Evolutionary conservation across 2,888 invertebrate genomes (phyloP).

Genomic region (Epinotia nisella): DNA sequence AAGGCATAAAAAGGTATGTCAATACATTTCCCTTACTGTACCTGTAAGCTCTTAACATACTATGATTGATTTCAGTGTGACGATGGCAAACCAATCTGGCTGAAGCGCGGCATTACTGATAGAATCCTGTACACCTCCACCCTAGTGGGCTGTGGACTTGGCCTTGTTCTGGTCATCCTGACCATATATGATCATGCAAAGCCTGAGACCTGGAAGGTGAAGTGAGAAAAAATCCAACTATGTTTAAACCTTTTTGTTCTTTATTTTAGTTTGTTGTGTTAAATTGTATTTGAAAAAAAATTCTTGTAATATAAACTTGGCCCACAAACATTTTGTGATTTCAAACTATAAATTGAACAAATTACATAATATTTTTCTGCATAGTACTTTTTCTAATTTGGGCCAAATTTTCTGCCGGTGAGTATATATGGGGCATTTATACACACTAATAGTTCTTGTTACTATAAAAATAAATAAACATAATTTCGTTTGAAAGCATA

Average conservation of each 20-base stretch:
- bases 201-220: conserved; percentile 56
- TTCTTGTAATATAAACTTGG: conserved; percentile 8
- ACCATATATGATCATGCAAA: conserved; percentile 54
- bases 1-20: too few species aligned
- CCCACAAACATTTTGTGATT: too few species aligned
- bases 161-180: conserved; percentile 48
- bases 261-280: conserved; percentile 6
- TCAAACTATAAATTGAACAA: too few species aligned
- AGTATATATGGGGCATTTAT: too few species aligned
- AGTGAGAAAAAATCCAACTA: conserved; percentile 7
- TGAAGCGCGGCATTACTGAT: conserved; percentile 66
- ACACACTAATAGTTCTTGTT: too few species aligned
- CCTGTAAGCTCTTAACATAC: too few species aligned
- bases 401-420: too few species aligned
- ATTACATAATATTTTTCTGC: too few species aligned
- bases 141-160: conserved; percentile 50
- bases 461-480: too few species aligned
- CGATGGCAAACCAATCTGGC: conserved; percentile 64
- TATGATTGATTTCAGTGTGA: conserved; percentile 55
- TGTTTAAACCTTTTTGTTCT: conserved; percentile 41
- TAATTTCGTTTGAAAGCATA: too few species aligned
- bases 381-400: too few species aligned
- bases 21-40: too few species aligned
- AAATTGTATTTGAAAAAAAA: background rate
- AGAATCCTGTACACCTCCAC: conserved; percentile 58